phyloP scores from a whole-genome alignment of 2,113 vertebrate genomes.

The Channa maculata region DNA sequence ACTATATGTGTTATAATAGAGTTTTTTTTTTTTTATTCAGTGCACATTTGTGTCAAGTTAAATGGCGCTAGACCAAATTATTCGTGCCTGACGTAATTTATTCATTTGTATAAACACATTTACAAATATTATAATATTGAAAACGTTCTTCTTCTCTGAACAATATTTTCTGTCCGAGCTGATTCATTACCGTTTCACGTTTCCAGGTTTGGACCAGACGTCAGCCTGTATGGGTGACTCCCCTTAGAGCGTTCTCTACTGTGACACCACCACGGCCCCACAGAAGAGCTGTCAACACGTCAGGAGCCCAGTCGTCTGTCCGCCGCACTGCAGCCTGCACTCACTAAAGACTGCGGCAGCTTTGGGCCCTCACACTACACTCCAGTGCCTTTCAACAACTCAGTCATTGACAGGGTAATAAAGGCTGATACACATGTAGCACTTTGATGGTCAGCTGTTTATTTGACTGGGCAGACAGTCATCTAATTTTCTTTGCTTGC shows the following conservation, averaged over 20 bases:
- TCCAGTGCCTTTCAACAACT: too few relatives aligned
- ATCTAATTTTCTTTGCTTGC: too few relatives aligned
- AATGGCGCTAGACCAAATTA: too few relatives aligned
- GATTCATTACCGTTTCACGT: not conserved
- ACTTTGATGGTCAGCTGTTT: too few relatives aligned
- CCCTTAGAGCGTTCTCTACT: constrained; percentile 29
- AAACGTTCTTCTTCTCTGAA: not conserved
- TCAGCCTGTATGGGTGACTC: constrained; percentile 35
- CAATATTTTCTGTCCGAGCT: constrained; percentile 27
- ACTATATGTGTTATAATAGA: too few relatives aligned
- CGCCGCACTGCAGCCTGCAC: constrained; percentile 1
- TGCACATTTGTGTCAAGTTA: too few relatives aligned
- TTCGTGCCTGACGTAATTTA: not conserved
- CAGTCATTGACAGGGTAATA: too few relatives aligned
- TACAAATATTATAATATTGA: not conserved
- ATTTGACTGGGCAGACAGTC: too few relatives aligned
- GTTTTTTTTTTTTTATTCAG: too few relatives aligned
- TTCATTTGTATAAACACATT: not conserved
- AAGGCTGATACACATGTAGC: too few relatives aligned
- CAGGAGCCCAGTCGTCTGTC: too few relatives aligned
- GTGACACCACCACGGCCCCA: too few relatives aligned
- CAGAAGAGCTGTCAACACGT: constrained; percentile 45
- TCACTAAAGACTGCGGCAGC: not conserved
- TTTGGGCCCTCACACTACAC: not conserved
- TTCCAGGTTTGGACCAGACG: constrained; percentile 18